These are phyloP conservation scores for Piaya cayana DNA, from an alignment of 2,113 vertebrate species.

Conservation along the genomic window DNA sequence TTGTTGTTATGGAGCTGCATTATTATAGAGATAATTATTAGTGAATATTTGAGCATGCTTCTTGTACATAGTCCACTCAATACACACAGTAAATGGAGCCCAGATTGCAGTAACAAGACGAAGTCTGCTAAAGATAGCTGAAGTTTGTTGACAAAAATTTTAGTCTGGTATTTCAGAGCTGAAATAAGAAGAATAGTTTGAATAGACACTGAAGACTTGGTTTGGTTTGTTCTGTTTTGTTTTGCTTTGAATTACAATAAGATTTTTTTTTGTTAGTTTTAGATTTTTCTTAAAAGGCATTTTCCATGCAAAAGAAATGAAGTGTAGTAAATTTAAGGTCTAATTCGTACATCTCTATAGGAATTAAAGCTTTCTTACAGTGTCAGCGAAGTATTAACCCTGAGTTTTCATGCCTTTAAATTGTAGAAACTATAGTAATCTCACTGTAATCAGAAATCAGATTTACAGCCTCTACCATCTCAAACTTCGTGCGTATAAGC, in stretches of 20 bases:
- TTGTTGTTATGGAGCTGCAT: background rate
- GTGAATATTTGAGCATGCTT: conserved; percentile 15
- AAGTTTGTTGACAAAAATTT: background rate
- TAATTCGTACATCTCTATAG: background rate
- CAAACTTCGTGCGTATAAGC: background rate
- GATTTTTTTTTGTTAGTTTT: background rate
- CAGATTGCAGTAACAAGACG: background rate
- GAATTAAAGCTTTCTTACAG: background rate
- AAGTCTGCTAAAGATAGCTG: background rate
- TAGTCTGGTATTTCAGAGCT: background rate
- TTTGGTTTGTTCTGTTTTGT: background rate
- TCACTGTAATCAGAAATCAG: background rate
- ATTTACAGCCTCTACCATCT: background rate
- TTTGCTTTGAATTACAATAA: background rate
- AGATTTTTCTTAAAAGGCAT: background rate
- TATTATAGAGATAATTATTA: conserved; percentile 10
- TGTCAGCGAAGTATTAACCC: background rate
- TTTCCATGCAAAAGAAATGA: background rate
- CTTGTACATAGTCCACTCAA: conserved; percentile 20
- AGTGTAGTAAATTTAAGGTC: background rate
- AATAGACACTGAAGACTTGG: background rate
- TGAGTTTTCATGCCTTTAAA: background rate
- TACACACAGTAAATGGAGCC: background rate
- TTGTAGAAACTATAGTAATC: background rate
- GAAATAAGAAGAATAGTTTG: background rate